Base-by-base conservation (phyloP, 1,140 invertebrate species). In the Druon quercuslanigerum region DNA sequence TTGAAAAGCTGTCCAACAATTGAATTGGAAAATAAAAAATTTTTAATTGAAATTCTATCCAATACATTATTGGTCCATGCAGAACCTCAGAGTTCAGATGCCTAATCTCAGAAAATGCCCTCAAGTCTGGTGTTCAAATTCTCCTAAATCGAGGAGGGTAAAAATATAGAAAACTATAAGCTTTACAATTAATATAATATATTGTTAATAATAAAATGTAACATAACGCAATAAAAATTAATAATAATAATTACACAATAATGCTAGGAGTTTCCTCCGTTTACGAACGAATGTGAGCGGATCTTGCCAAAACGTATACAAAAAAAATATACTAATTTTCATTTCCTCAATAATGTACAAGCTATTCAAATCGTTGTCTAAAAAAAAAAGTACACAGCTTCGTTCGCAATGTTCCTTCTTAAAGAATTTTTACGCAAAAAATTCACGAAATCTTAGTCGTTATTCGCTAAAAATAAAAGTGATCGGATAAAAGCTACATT, bases 161-260 rank as follows among this genome's bases (percentile, higher is more conserved):
- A 82, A 82, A 81, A 50, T 66, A 66, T 73, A 87, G 79, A 84
- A 83, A 82, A 78, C 80, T 83, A 79, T 83, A 79, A 80, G 78
- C 51, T 77, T 74, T 84, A 83, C 81, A 84, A 89, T 89, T 89
- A 89, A 90, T 89, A 87, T 89, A 89, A 90, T 90, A 90, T 90
- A 91, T 90, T 90, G 88, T 86, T 89, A 90, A 88, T 87, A 89
- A 91, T 90, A 90, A 90, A 90, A 90, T 90, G 84, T 90, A 91
- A 91, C 90, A 90, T 90, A 90, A 91, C 89, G 86, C 86, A 90
- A 88, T 90, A 90, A 90, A 87, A 86, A 85, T 85, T 85, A 87
- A 88, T 88, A 86, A 85, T 83, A 82, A 83, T 85, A 82, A 84
- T 78, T 82, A 85, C 78, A 85, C 83, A 85, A 82, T 86, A 87